Evolutionary conservation across 2,113 vertebrate species (phyloP), one percentile per base, ranked within the genome.

Genomic region (Dicrurus megarhynchus): DNA sequence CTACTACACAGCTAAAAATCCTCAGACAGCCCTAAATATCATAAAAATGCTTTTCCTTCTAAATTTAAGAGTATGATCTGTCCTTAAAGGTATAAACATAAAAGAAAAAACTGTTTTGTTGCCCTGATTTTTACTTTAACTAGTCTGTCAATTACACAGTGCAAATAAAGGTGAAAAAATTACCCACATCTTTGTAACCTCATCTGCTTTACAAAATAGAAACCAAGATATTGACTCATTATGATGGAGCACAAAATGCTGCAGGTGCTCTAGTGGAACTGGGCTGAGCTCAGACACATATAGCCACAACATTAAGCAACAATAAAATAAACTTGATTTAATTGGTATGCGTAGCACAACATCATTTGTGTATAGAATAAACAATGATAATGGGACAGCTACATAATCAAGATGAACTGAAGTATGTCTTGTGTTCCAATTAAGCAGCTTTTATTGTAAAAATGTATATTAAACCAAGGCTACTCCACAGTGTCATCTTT

Each of bases 261-360:
- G 39, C 3, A 6, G 41, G 71, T 81, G 39, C 41, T 87, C 14
- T 27, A 73, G 47, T 0, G 0, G 71, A 93, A 78, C n/a, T 33
- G 28, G 37, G 56, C 24, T 83, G 57, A 78, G 64, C 47, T 92
- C 74, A 91, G n/a, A 90, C 30, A 67, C 28, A 35, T 50, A 71
- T 2, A 7, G 35, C 69, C 30, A 6, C 53, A 94, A 78, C 32
- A 82, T 63, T 75, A 92, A 73, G 56, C 47, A 85, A 80, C 37
- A 93, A 60, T 86, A 67, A 93, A 91, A 92, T 90, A 84, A 71
- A 75, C 68, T 75, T 50, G 44, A 88, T 84, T 90, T 89, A 95
- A 94, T 46, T 86, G 47, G 61, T 30, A 69, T 76, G 56, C 65
- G 68, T 81, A 81, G 74, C 42, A 76, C 39, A 88, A 86, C 13